A percentile compares a stretch with the other conserved stretches of the same genome.
phyloP scores from a whole-genome alignment of 2,797 vertebrate genomes.

The Mormyrus hasselquistii region DNA sequence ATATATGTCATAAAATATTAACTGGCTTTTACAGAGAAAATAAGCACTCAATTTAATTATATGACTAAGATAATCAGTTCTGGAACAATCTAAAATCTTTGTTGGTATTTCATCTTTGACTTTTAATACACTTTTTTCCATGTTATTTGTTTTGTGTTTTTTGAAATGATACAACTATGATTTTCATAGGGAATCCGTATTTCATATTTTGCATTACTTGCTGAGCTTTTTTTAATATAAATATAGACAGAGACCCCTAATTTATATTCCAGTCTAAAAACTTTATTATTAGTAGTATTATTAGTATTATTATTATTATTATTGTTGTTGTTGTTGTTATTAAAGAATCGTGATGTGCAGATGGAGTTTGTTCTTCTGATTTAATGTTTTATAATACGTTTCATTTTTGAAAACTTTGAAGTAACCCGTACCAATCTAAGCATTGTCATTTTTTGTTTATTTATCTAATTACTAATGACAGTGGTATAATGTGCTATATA shows the following conservation, averaged over 20 bases:
- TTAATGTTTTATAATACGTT: not conserved
- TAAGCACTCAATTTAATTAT: conserved; percentile 40
- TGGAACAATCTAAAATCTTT: conserved; percentile 38
- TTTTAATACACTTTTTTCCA: conserved; percentile 32
- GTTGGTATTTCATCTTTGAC: conserved; percentile 33
- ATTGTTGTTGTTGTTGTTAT: not conserved
- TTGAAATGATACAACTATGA: conserved; percentile 22
- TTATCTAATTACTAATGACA: not conserved
- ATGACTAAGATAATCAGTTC: conserved; percentile 35
- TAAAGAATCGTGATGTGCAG: not conserved
- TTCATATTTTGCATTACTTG: not conserved
- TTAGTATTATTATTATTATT: not conserved
- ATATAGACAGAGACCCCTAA: not conserved
- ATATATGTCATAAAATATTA: conserved; percentile 41
- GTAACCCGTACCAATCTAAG: not conserved
- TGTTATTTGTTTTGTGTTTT: conserved; percentile 22
- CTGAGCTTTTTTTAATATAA: not conserved
- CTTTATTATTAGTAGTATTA: not conserved
- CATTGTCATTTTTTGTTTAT: not conserved
- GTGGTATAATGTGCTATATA: not conserved
- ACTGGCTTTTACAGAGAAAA: conserved; percentile 29
- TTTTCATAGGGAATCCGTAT: not conserved
- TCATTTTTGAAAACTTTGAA: not conserved
- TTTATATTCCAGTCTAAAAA: not conserved
- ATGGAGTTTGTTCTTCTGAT: not conserved